phyloP scores from a whole-genome alignment of 2,113 vertebrate genomes.

The Colinus virginianus region DNA sequence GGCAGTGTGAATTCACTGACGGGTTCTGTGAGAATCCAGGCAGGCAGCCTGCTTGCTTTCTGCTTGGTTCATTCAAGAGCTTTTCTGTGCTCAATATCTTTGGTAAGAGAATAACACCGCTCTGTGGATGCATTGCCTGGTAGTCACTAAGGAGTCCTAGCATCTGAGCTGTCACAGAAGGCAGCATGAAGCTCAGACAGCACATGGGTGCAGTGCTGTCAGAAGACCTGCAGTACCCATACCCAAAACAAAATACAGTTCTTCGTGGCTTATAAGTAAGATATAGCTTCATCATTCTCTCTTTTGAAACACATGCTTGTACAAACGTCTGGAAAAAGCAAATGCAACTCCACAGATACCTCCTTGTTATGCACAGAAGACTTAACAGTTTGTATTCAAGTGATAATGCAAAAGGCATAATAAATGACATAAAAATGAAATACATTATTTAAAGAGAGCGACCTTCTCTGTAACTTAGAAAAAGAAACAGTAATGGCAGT shows the following conservation, averaged over 20 bases:
- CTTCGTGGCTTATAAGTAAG: not conserved
- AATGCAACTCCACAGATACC: not conserved
- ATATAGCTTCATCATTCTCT: not conserved
- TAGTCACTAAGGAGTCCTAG: not conserved
- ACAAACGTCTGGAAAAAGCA: not conserved
- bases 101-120: not conserved
- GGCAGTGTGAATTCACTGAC: not conserved
- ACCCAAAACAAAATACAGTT: not conserved
- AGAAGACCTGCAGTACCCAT: not conserved
- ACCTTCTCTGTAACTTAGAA: not conserved
- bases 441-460: not conserved
- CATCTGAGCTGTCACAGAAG: conserved; percentile 8
- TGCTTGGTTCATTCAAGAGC: not conserved
- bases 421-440: not conserved
- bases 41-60: not conserved
- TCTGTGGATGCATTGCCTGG: not conserved
- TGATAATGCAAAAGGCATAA: not conserved
- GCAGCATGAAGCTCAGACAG: not conserved
- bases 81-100: not conserved
- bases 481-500: not conserved
- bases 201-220: conserved; percentile 9
- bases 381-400: not conserved
- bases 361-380: not conserved
- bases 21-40: not conserved
- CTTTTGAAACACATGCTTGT: not conserved